Evolutionary conservation across 2,113 vertebrate species (phyloP), one percentile per base, ranked within the genome.

Genomic region (Triplophysa tibetana): DNA sequence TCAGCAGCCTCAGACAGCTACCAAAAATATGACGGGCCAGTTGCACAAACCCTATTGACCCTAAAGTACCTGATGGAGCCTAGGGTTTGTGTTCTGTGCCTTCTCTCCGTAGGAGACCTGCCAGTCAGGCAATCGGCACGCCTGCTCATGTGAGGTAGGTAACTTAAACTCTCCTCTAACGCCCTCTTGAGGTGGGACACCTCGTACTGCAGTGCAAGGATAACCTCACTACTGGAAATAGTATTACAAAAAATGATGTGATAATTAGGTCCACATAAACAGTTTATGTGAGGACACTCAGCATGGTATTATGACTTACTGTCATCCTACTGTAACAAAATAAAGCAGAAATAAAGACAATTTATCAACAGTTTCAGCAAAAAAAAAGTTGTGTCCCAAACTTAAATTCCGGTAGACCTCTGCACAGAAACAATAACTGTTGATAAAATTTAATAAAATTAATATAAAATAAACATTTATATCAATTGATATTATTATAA

Each of bases 141-240:
- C 83, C 88, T 88, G 26, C 83, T 52, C 1, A 89, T 83, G 14
- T 91, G 88, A 54, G 91, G 91, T 66, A 92, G 82, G 77, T 91
- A 89, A 65, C 89, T 78, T 17, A 93, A 82, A 50, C 90, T 89
- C 45, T 92, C 87, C 77, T 91, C 83, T 61, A 94, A 85, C 45
- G 89, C 88, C 82, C 83, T 87, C 87, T 92, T 93, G 45, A 94
- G 88, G 23, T 69, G 82, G 43, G 87, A 89, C 1, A 94, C 90
- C 62, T 94, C 91, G 1, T 82, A 85, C 89, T 92, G 91, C 78
- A 94, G 86, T 26, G 87, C 88, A 29, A 89, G 65, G 50, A 94
- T 88, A 23, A 88, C 90, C 62, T 91, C 90, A 82, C 91, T 92
- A 52, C 67, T 70, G 54, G n/a, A 64, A 77, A 76, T 58, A 74